Base-by-base conservation (phyloP, 2,797 vertebrate genomes). In the Merluccius polli region DNA sequence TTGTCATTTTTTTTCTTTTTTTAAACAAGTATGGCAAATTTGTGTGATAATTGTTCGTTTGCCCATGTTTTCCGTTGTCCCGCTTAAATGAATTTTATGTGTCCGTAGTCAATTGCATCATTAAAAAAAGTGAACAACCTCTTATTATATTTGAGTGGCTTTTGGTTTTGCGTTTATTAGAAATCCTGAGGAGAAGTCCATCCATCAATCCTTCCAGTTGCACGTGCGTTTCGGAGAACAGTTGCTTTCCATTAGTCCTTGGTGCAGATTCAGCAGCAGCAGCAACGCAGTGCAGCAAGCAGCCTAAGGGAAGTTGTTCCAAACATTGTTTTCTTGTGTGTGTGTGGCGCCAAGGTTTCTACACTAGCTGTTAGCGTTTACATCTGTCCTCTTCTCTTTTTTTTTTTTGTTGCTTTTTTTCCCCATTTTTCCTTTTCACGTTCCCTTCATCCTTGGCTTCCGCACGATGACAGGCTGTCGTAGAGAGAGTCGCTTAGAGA, bases 381-480 rank as follows among this genome's bases (percentile, higher is more conserved):
- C 68, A 75, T 33, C 72, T 73, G n/a, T 65, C 70, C 67, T 59
- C 52, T 35, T 65, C n/a, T 69, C 31, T 32, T 2, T 69, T 4
- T 30, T 15, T 65, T 65, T 65, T 65, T 65, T 65, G 16, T 63
- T 67, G 48, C 41, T 44, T 44, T 44, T 44, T 35, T 35, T n/a
- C n/a, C 5, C 36, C 2, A 65, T 38, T 36, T 41, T 11, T 35
- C 27, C 3, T 2, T 16, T 30, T 27, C 29, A 30, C 18, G 0
- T 1, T 33, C 68, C 73, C 44, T 36, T 97, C 92, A 98, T 85
- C 97, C 97, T 85, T 99, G 97, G 92, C 97, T 99, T 83, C 97
- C 97, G 48, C 97, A 98, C 78, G 97, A 98, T 0, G 97, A 98
- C 74, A 98, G 94, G 18, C 96, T 97, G 93, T 98, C 97, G n/a